Conservation (phyloP, 2,113 vertebrate species). For the Grammomys surdaster region DNA sequence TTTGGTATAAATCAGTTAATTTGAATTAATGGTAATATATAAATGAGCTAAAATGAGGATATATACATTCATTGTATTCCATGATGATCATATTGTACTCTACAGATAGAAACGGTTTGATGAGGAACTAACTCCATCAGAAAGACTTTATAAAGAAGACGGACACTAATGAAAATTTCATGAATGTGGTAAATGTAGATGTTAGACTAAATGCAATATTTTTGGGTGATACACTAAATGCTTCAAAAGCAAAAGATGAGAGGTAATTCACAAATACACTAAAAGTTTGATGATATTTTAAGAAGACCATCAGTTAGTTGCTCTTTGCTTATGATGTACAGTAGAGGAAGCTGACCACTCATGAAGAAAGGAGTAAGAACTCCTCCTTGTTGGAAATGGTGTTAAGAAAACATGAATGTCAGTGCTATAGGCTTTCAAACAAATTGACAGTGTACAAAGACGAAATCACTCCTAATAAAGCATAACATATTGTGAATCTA, state of each 20-base stretch:
- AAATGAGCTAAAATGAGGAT: neutral
- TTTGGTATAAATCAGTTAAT: neutral
- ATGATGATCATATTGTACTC: neutral
- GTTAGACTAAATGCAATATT: neutral
- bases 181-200: neutral
- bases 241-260: neutral
- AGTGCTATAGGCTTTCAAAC: neutral
- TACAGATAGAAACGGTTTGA: neutral
- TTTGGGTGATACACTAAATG: neutral
- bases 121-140: neutral
- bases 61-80: neutral
- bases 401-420: neutral
- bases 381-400: neutral
- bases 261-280: neutral
- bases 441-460: neutral
- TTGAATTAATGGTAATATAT: neutral
- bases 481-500: neutral
- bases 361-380: neutral
- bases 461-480: neutral
- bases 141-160: neutral
- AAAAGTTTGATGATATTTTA: neutral
- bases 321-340: neutral
- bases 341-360: neutral
- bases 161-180: neutral
- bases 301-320: neutral